Evolutionary conservation across 2,797 vertebrate genomes (phyloP).

Genomic region (Peromyscus melanophrys): DNA sequence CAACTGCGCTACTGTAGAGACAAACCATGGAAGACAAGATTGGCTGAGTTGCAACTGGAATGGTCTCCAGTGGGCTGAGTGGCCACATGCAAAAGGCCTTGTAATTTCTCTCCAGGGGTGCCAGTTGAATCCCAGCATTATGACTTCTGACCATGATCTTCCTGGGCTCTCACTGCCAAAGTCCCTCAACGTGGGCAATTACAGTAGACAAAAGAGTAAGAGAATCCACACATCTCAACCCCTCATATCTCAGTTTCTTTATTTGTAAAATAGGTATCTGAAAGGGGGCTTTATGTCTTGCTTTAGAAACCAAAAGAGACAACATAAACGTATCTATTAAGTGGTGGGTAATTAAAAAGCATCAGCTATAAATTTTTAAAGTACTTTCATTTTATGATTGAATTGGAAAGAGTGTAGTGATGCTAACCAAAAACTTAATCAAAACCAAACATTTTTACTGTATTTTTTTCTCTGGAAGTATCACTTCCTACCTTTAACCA

Average conservation of each 20-base stretch:
- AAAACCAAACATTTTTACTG: background rate
- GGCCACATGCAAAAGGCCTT: constrained; percentile 55
- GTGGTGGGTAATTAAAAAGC: background rate
- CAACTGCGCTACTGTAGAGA: constrained; percentile 81
- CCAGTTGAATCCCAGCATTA: constrained; percentile 2
- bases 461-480: background rate
- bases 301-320: constrained; percentile 41
- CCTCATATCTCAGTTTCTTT: background rate
- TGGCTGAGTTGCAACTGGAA: constrained; percentile 72
- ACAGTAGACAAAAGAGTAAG: background rate
- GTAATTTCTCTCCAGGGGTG: constrained; percentile 20
- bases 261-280: background rate
- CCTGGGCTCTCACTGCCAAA: background rate
- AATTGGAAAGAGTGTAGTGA: constrained; percentile 22
- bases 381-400: background rate
- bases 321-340: background rate
- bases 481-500: constrained; percentile 5
- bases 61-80: constrained; percentile 52
- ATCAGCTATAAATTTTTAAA: constrained; percentile 1
- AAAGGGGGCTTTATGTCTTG: constrained; percentile 14
- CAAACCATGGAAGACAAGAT: constrained; percentile 77
- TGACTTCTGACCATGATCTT: background rate
- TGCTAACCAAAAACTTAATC: background rate
- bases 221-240: background rate
- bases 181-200: background rate